Conservation (phyloP, 2,888 invertebrate species). For the Calameuta pallipes region DNA sequence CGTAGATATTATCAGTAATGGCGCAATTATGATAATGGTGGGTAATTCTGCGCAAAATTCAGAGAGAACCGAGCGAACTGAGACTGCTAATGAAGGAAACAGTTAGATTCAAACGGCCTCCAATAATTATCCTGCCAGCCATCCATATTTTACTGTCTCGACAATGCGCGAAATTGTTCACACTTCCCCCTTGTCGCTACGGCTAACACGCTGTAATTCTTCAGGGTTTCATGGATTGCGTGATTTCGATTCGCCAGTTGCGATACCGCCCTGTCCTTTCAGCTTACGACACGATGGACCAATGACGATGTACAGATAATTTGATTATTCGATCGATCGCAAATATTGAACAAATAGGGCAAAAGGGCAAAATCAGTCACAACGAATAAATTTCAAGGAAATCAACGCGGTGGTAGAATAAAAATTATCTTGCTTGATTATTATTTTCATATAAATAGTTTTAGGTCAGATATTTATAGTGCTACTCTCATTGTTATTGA, state of each 20-base stretch:
- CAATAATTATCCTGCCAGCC: constrained; percentile 64
- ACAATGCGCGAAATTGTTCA: constrained; percentile 66
- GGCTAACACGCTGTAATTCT: constrained; percentile 45
- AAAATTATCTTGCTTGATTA: not conserved
- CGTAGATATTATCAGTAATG: constrained; percentile 66
- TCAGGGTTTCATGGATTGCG: constrained; percentile 15
- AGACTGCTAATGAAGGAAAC: constrained; percentile 67
- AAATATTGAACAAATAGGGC: not conserved
- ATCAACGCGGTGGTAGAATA: not conserved
- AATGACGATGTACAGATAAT: not conserved
- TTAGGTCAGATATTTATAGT: not conserved
- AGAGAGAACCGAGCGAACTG: constrained; percentile 50
- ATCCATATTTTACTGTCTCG: constrained; percentile 56
- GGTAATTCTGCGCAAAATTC: constrained; percentile 65
- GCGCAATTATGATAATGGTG: constrained; percentile 66
- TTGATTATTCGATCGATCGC: not conserved
- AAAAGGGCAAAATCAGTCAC: not conserved
- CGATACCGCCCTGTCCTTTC: not conserved
- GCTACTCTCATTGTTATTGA: not conserved
- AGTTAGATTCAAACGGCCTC: constrained; percentile 67
- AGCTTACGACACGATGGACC: not conserved
- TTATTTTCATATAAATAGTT: not conserved
- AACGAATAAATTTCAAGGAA: not conserved
- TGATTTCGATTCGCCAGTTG: constrained; percentile 1
- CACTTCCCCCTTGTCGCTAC: constrained; percentile 62